A percentile compares a stretch with the other conserved stretches of the same genome.
phyloP scores from a whole-genome alignment of 2,888 invertebrate species.

The Netelia inedita region DNA sequence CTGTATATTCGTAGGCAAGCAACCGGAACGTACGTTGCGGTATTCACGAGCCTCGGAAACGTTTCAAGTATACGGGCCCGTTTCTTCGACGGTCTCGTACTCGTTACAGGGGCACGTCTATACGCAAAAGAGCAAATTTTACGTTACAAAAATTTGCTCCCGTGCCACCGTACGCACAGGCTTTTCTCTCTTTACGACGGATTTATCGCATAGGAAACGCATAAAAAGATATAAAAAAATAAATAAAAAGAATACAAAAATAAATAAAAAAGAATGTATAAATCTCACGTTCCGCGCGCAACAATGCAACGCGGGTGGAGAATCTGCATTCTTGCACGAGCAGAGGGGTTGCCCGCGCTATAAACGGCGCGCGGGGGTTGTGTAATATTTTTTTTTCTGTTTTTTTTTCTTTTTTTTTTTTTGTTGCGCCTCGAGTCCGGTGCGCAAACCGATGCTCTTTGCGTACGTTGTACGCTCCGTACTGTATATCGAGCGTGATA shows the following conservation, averaged over 20 bases:
- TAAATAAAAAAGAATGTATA: not conserved
- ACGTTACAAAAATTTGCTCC: constrained; percentile 76
- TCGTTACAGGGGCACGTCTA: not conserved
- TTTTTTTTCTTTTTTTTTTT: not conserved
- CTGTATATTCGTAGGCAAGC: not conserved
- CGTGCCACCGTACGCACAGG: constrained; percentile 44
- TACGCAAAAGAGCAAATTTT: not conserved
- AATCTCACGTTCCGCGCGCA: not conserved
- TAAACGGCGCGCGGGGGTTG: not conserved
- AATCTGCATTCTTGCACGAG: constrained; percentile 14
- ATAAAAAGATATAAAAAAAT: not conserved
- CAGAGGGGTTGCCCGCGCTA: not conserved
- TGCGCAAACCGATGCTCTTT: constrained; percentile 14
- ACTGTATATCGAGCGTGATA: not conserved
- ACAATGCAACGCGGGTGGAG: not conserved
- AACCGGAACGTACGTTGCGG: not conserved
- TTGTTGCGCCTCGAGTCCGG: not conserved
- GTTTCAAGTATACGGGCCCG: not conserved
- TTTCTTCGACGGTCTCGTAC: too few species aligned
- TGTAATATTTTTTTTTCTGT: not conserved
- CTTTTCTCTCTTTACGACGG: constrained; percentile 72
- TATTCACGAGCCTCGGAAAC: not conserved
- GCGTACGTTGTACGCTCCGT: not conserved
- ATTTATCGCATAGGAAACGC: constrained; percentile 71
- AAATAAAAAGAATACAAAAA: too few species aligned